Evolutionary conservation across 2,797 vertebrate genomes (phyloP).

Genomic region (Sphenopsis melanotis): DNA sequence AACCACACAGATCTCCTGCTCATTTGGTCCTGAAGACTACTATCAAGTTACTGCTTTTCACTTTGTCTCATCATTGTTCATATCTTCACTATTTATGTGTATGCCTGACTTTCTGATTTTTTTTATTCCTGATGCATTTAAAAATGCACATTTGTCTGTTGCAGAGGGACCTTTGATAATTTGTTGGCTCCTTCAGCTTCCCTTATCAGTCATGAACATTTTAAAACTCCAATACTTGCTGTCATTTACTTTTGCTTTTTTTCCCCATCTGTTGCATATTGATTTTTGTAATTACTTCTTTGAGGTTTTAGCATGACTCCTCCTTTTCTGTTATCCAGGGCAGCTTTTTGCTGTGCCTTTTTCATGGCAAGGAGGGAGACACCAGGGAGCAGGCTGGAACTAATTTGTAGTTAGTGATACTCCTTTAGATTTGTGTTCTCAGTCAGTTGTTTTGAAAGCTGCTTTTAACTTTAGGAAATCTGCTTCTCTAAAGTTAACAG

Average conservation of each 20-base stretch:
- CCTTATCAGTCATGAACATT: conserved; percentile 11
- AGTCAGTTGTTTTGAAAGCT: background rate
- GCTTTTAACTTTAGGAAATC: background rate
- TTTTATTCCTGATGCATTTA: background rate
- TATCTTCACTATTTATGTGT: background rate
- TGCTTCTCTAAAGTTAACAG: background rate
- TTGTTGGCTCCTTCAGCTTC: background rate
- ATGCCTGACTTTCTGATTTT: background rate
- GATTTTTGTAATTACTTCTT: background rate
- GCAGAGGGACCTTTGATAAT: conserved; percentile 27
- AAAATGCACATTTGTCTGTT: background rate
- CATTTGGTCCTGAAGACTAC: background rate
- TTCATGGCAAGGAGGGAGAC: background rate
- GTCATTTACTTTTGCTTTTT: conserved; percentile 26
- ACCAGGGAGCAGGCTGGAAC: background rate
- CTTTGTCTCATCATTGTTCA: background rate
- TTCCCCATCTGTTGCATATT: conserved; percentile 41
- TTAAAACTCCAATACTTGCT: conserved; percentile 19
- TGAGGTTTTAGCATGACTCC: background rate
- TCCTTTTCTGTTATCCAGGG: background rate
- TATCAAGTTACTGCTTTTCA: background rate
- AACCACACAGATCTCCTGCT: background rate
- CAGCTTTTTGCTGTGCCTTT: background rate
- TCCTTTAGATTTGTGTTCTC: background rate
- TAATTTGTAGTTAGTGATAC: background rate